Percentiles rank a stretch among this genome's conserved stretches.
Conservation (phyloP, 2,797 vertebrate genomes). For the Miichthys miiuy region DNA sequence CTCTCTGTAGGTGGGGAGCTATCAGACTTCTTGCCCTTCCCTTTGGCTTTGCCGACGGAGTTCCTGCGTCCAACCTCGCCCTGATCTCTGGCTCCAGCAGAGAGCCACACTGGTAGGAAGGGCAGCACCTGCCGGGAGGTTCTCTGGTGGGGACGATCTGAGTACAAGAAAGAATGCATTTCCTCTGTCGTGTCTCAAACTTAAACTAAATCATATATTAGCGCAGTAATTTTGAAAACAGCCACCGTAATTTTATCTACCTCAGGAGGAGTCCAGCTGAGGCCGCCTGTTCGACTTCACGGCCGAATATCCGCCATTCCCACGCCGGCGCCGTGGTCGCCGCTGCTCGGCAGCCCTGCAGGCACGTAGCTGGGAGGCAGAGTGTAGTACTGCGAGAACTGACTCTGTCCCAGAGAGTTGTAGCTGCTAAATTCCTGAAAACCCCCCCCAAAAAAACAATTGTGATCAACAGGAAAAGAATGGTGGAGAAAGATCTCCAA, state of each 20-base stretch:
- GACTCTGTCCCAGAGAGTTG: constrained; percentile 92
- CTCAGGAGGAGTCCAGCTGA: constrained; percentile 81
- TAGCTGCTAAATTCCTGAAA: constrained; percentile 93
- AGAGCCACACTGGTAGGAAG: constrained; percentile 72
- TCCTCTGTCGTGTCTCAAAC: background rate
- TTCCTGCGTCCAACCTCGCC: constrained; percentile 93
- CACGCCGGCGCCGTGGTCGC: constrained; percentile 76
- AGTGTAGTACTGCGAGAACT: constrained; percentile 93
- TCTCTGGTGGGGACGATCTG: constrained; percentile 82
- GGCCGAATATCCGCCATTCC: constrained; percentile 83
- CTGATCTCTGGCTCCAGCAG: constrained; percentile 88
- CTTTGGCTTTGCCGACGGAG: constrained; percentile 92
- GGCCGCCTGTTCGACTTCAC: constrained; percentile 82
- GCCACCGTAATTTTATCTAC: background rate
- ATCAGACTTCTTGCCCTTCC: constrained; percentile 93
- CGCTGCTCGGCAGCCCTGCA: constrained; percentile 85
- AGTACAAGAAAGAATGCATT: background rate
- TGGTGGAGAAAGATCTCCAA: background rate
- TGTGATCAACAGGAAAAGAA: background rate
- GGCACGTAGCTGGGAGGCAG: constrained; percentile 91
- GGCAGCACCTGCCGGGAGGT: constrained; percentile 80
- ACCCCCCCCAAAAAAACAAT: background rate
- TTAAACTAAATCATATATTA: background rate
- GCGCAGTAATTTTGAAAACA: background rate
- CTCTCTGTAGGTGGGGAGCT: constrained; percentile 87